Base-by-base conservation (phyloP, 2,113 vertebrate species). In the Marcusenius ussheri region DNA sequence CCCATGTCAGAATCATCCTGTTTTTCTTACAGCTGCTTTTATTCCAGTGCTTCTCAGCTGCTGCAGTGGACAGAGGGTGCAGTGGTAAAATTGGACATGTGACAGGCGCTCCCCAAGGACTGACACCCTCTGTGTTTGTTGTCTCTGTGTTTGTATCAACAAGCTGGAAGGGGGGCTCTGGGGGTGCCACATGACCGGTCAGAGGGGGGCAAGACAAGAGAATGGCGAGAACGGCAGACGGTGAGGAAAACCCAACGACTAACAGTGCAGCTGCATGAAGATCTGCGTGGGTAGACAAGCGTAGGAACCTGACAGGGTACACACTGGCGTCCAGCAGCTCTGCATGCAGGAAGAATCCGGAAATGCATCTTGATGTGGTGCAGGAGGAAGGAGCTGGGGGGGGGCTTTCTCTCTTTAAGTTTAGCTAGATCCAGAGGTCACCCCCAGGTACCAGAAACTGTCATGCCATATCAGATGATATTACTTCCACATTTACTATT, bases 1-100 rank as follows among this genome's bases (percentile, higher is more conserved):
- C 74, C 49, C 49, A 21, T 56, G 27, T 35, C 70, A 77, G 31
- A 39, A 84, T 46, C 19, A 84, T 39, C 27, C n/a, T 46, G 17
- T 56, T 66, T 31, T 45, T 77, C 86, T 47, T 91, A 46, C 51
- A 35, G 17, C 47, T 58, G 21, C 53, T 7, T 84, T 83, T 91
- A 90, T 88, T 31, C 89, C 46, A 27, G 87, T 80, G 35, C 46
- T 45, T 90, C 87, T 88, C 58, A 93, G 83, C 88, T 91, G 91
- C 77, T 89, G 91, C 58, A 62, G 56, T 84, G 89, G 53, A 77
- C 53, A 88, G 90, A 91, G 88, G 90, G 87, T 87, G 51, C 91
- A 90, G 90, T 91, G 91, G 89, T 93, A 91, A 91, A 91, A 93
- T 89, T 91, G 91, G 89, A 91, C 4, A n/a, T 89, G 90, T 91